phyloP scores from a whole-genome alignment of 2,113 vertebrate species.

The Dermatemys mawii region DNA sequence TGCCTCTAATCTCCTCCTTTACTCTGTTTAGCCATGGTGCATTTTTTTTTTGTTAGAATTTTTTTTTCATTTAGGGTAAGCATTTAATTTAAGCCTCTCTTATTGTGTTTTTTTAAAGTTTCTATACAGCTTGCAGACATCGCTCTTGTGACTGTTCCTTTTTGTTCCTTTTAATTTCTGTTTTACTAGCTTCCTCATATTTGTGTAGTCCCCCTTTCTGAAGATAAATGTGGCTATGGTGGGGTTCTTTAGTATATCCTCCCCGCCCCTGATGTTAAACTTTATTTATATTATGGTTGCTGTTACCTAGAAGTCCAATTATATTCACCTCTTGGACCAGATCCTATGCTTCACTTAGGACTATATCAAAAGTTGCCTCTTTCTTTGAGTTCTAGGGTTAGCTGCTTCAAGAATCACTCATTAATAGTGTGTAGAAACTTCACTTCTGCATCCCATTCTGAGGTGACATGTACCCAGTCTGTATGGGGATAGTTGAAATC shows the following conservation, averaged over 20 bases:
- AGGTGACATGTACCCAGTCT: neutral
- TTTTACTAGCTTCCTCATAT: neutral
- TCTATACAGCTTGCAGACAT: neutral
- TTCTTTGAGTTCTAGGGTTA: neutral
- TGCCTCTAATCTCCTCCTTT: neutral
- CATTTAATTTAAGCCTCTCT: neutral
- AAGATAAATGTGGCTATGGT: neutral
- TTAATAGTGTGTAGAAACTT: neutral
- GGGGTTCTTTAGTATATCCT: neutral
- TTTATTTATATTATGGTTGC: neutral
- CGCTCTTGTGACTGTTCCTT: neutral
- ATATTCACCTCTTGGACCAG: neutral
- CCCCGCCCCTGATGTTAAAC: neutral
- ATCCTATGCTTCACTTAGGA: neutral
- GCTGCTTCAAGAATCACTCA: neutral
- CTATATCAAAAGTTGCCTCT: neutral
- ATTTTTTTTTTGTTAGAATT: neutral
- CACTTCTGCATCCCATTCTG: neutral
- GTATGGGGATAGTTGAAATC: neutral
- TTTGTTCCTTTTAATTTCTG: neutral
- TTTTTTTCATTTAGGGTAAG: neutral
- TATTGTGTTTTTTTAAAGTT: too few species aligned
- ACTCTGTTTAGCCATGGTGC: neutral
- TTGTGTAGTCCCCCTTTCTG: neutral
- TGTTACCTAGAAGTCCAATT: neutral